Conservation (phyloP, 2,888 invertebrate species). For the Osmoderma eremita region DNA sequence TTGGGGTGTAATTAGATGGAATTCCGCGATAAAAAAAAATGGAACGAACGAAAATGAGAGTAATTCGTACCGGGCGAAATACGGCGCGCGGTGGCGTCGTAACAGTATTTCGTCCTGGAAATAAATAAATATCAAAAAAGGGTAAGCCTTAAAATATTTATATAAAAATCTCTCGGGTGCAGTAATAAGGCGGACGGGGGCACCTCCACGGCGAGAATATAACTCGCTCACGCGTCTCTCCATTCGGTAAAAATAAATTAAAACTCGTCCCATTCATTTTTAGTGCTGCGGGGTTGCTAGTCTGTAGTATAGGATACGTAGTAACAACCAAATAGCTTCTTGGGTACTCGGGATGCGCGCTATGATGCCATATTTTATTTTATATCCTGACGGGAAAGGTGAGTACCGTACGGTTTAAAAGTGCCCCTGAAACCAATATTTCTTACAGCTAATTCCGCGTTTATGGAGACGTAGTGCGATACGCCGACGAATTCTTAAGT, state of each 20-base stretch:
- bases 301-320: no score
- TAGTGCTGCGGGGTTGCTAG: slow-evolving; percentile 20
- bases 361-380: slow-evolving; percentile 22
- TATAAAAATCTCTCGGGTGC: slow-evolving; percentile 39
- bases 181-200: slow-evolving; percentile 38
- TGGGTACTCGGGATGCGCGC: no score
- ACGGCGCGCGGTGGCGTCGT: background rate
- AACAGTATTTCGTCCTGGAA: slow-evolving; percentile 16
- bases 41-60: background rate
- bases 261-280: slow-evolving; percentile 48
- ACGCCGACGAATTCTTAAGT: slow-evolving; percentile 53
- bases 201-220: slow-evolving; percentile 20
- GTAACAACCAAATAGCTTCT: no score
- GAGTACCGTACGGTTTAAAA: slow-evolving; percentile 48
- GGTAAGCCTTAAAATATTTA: slow-evolving; percentile 42
- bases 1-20: slow-evolving; percentile 1
- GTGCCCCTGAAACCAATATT: slow-evolving; percentile 53
- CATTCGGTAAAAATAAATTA: slow-evolving; percentile 55
- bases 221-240: slow-evolving; percentile 45
- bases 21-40: background rate
- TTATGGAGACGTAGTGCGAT: slow-evolving; percentile 54
- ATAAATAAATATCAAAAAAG: slow-evolving; percentile 33
- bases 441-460: slow-evolving; percentile 54
- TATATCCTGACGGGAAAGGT: slow-evolving; percentile 20
- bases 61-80: background rate